Evolutionary conservation across 2,113 vertebrate species (phyloP).

Genomic region (Thomomys bottae): DNA sequence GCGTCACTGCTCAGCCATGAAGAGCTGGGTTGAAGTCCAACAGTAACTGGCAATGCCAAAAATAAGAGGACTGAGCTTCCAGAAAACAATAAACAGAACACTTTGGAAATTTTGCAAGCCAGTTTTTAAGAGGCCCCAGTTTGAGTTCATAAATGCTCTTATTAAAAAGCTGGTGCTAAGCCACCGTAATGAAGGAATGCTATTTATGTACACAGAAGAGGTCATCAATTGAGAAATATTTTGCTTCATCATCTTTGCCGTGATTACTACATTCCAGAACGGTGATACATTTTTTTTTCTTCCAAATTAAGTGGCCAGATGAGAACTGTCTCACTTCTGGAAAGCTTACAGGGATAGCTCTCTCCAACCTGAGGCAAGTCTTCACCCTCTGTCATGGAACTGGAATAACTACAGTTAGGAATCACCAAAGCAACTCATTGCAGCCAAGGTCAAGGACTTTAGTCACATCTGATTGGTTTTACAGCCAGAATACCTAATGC

Average conservation of each 20-base stretch:
- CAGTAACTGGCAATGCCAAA: conserved; percentile 42
- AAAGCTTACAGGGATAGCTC: not conserved
- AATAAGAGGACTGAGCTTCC: conserved; percentile 49
- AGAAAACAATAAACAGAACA: conserved; percentile 58
- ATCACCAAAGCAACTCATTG: not conserved
- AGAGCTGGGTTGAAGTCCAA: conserved; percentile 40
- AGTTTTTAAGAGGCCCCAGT: conserved; percentile 41
- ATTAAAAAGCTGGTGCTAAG: conserved; percentile 6
- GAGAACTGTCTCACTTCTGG: not conserved
- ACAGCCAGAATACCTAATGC: not conserved
- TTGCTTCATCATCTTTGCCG: conserved; percentile 43
- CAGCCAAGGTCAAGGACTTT: not conserved
- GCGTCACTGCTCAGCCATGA: conserved; percentile 37
- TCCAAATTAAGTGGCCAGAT: conserved; percentile 34
- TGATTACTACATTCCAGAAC: conserved; percentile 37
- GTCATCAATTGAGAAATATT: conserved; percentile 27
- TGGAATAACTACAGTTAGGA: not conserved
- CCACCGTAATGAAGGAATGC: not conserved
- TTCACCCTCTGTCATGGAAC: not conserved
- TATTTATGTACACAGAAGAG: not conserved
- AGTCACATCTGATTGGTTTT: not conserved
- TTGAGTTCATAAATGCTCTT: not conserved
- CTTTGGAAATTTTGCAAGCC: conserved; percentile 48
- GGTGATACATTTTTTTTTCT: conserved; percentile 39
- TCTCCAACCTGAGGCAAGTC: not conserved